Base-by-base conservation (phyloP, 2,888 invertebrate species). In the Cephus pulcher region DNA sequence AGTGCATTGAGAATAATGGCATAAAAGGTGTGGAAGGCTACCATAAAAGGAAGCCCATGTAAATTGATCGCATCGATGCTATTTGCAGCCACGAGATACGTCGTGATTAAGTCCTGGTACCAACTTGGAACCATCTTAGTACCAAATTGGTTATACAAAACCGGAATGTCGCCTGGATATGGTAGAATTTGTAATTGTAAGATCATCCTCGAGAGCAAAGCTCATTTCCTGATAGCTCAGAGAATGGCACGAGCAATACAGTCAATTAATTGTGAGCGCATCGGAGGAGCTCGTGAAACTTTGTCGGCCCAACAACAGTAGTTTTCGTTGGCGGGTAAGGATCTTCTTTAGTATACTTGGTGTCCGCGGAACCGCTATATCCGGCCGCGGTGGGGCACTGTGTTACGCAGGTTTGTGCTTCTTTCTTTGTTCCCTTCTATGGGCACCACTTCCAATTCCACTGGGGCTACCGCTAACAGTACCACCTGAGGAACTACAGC, bases 391-490 rank as follows among this genome's bases (percentile, higher is more conserved):
- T 2, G 23, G 88, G 87, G 84, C 83, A 88, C 87, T 87, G 86
- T 88, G 90, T 87, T 95, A 95, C 93, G 95, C 94, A 32, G 94
- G 93, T 92, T 96, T 96, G 88, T 95, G 95, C 86, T 95, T 95
- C 87, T 95, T 95, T 83, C 94, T 93, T 73, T 94, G 94, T 80
- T 95, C 95, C 78, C 95, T 92, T 80, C 93, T 89, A 77, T 86
- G 80, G 37, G 81, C 73, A 34, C 79, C 81, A 70, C 84, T 83
- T 4, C 82, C 73, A 68, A 86, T 82, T 1, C 86, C 80, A 37
- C 86, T 84, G 11, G 78, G 35, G 40, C 23, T 56, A 23, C 40
- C 40, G 23, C 23, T 56, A 23, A 1, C 23, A 56, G 23, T 56
- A 56, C 40, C 40, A 56, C 40, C 40, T 2, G 40, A 56, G 2